Evolutionary conservation across 2,888 invertebrate species (phyloP), one percentile per base, ranked within the genome.

Genomic region (Hedychridium roseum): DNA sequence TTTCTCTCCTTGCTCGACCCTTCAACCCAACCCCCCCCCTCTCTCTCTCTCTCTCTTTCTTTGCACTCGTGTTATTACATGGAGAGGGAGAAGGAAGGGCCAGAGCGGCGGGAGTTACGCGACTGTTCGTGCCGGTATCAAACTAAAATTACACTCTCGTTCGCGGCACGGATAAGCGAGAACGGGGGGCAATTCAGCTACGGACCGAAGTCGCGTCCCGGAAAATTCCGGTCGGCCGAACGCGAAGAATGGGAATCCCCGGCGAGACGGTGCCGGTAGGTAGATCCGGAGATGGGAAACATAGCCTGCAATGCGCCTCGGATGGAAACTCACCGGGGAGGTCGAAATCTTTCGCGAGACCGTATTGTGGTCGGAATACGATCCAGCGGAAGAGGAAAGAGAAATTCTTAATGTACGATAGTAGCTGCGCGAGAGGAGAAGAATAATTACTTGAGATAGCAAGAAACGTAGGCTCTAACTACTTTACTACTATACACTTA

Each of bases 151-250:
- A 57, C 56, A 43, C 59, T 49, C 44, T 53, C 50, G 57, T n/a
- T n/a, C 51, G 31, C 41, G 46, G 57, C 36, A 27, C 41, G 40
- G 44, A 30, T 18, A 15, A 38, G 39, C 28, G 30, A 35, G 40
- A 50, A 38, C 37, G n/a, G 36, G 39, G 20, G 35, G n/a, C n/a
- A n/a, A n/a, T n/a, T n/a, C n/a, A n/a, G n/a, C n/a, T n/a, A n/a
- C n/a, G n/a, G n/a, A n/a, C n/a, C 58, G 59, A 54, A 50, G 43
- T 39, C 35, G 52, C 45, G 48, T 43, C 50, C 53, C 49, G 57
- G 54, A 65, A 62, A 69, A 67, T 68, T 67, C 60, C 61, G 57
- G 60, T 42, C 62, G 64, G 62, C 26, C 59, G 64, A 64, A 59
- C 56, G 50, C 56, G 62, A 64, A 58, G 57, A 66, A 65, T 60